Base-by-base conservation (phyloP, 2,888 invertebrate genomes). In the Rotaria magnacalcarata region DNA sequence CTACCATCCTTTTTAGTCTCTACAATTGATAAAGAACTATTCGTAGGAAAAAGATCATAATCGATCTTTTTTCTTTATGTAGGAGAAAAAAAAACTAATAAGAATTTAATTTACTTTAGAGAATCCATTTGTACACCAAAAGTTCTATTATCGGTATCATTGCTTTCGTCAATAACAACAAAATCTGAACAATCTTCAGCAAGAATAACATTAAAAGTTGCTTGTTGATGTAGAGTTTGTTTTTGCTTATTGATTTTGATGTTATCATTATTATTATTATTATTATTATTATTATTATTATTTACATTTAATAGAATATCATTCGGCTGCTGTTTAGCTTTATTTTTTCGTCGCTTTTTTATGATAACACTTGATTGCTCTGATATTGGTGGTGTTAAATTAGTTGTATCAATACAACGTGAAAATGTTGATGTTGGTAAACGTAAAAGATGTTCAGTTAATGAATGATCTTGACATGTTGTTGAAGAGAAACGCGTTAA, bases 261-360 rank as follows among this genome's bases (percentile, higher is more conserved):
- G 16, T 10, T 14, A 50, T 11, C 6, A 50, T 8, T 50, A 6
- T 8, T 50, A 50, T 80, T 34, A 43, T 24, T n/a, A 24, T 41
- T 11, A 0, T 24, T 80, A 47, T 80, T 80, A 47, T 80, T 80
- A 16, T 80, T 80, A 80, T 80, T 80, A n/a, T 47, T 80, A 14
- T 80, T 80, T n/a, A 21, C 34, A 47, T 80, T 80, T 47, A 80
- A n/a, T 24, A 47, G 5, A 11, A 47, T 24, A 24, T 47, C 80
- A 80, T 47, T 80, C 1, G 67, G 19, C 34, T 27, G 7, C 24
- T 24, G 43, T n/a, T 80, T 80, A 80, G 24, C 47, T 34, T 80
- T 80, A 24, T 80, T 80, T 80, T 80, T 80, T 80, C n/a, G 21
- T 47, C 47, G 43, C 14, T 43, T 80, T 47, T 80, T 80, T 34